phyloP scores from a whole-genome alignment of 2,113 vertebrate species.

The Plectropomus leopardus region DNA sequence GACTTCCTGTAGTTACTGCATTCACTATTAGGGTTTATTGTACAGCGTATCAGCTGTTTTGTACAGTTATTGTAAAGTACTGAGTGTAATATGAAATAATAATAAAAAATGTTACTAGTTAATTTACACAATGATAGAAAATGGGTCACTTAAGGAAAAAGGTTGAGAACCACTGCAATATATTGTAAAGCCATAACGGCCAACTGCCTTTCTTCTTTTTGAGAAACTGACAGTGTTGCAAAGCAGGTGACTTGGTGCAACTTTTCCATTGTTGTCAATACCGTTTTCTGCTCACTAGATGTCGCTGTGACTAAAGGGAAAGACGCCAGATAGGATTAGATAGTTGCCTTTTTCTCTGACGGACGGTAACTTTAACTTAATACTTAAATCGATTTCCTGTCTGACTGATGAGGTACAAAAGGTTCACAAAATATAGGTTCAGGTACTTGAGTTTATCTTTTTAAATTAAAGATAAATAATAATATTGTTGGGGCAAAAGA shows the following conservation, averaged over 20 bases:
- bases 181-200: neutral
- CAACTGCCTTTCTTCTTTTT: neutral
- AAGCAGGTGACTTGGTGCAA: neutral
- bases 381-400: neutral
- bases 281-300: constrained; percentile 75
- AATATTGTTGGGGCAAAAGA: neutral
- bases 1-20: too few relatives aligned
- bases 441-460: neutral
- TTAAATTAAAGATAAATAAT: neutral
- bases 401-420: neutral
- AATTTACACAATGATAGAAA: too few relatives aligned
- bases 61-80: too few relatives aligned
- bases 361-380: neutral
- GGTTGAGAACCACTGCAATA: neutral
- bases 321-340: neutral
- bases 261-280: constrained; percentile 25
- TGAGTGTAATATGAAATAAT: too few relatives aligned
- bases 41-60: too few relatives aligned
- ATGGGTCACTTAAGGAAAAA: too few relatives aligned
- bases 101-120: too few relatives aligned
- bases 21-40: too few relatives aligned
- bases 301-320: constrained; percentile 78
- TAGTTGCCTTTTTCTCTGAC: neutral
- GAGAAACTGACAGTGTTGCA: neutral
- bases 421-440: neutral